Percentiles rank a stretch among this genome's conserved stretches.
Evolutionary conservation across 2,888 invertebrate species (phyloP).

Genomic region (Willowsia nigromaculata): DNA sequence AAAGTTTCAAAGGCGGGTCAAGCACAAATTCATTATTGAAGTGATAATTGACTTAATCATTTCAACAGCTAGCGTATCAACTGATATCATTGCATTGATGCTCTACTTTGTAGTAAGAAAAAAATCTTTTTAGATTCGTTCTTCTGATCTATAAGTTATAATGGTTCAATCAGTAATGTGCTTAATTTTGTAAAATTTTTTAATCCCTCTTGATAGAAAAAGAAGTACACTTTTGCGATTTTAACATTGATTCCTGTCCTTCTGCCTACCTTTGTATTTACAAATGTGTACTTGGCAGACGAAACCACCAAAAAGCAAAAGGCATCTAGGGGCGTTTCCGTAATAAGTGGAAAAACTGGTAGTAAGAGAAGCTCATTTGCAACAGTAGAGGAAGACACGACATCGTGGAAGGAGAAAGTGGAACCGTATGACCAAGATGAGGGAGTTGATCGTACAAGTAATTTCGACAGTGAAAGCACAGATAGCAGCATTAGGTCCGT

Average conservation of each 20-base stretch:
- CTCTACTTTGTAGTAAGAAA: conserved; percentile 68
- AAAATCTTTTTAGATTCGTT: neutral
- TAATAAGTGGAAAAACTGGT: conserved; percentile 51
- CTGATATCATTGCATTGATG: conserved; percentile 72
- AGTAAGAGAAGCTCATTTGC: conserved; percentile 13
- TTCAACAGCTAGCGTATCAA: conserved; percentile 69
- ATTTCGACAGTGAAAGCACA: neutral
- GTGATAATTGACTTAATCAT: conserved; percentile 74
- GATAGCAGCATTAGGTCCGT: neutral
- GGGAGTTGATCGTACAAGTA: neutral
- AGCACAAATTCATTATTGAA: conserved; percentile 70
- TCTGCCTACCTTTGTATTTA: conserved; percentile 76
- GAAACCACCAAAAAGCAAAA: conserved; percentile 12
- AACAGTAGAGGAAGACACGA: neutral
- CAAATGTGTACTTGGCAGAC: conserved; percentile 76
- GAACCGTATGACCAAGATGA: neutral
- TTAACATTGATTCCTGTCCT: conserved; percentile 74
- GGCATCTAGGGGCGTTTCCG: neutral
- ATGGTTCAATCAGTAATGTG: neutral
- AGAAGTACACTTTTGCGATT: conserved; percentile 65
- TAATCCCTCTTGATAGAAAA: conserved; percentile 37
- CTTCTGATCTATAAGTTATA: neutral
- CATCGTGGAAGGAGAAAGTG: neutral
- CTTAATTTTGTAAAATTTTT: neutral
- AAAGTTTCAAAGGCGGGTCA: conserved; percentile 66